Evolutionary conservation across 2,113 vertebrate genomes (phyloP), one percentile per base, ranked within the genome.

Genomic region (Sorex fumeus): DNA sequence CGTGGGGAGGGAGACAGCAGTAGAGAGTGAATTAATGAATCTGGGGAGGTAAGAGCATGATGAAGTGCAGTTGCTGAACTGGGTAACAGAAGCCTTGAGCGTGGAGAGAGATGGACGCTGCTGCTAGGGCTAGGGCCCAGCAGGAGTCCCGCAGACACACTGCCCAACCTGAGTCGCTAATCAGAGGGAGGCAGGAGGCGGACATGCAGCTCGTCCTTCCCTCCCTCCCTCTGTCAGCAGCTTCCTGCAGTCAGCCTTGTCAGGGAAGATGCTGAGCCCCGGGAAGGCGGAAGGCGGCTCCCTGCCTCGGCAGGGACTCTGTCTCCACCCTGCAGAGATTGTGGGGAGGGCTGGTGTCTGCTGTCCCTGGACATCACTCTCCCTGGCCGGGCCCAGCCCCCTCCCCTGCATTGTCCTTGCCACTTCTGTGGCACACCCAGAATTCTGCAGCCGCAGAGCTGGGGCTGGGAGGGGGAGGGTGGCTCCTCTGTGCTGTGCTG

Each of bases 71-170:
- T 72, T 87, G 34, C 53, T 81, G 57, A 69, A 40, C 27, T 64
- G 75, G 50, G 50, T 40, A 50, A 40, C 70, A 72, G 45, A 75
- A 66, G 27, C 88, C 36, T 78, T 77, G 19, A 53, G 57, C 76
- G 43, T 30, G 36, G 30, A 75, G 62, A 30, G 80, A 87, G 81
- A 90, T 19, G 74, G 90, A 91, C 92, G 91, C n/a, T 87, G 70
- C 45, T 81, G 12, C 71, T 79, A 53, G 7, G 47, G 57, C 69
- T 78, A 88, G 90, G 84, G 50, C 45, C 82, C 57, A 27, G 66
- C 30, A 9, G 19, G 4, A 0, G 0, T 45, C 85, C 74, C 81
- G 2, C 16, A 50, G 43, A 66, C 34, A 36, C 43, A 11, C 66
- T 62, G 36, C 76, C 53, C 83, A 91, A 89, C 70, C 72, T 64